Base-by-base conservation (phyloP, 2,888 invertebrate species). In the Hoplodrina blanda region DNA sequence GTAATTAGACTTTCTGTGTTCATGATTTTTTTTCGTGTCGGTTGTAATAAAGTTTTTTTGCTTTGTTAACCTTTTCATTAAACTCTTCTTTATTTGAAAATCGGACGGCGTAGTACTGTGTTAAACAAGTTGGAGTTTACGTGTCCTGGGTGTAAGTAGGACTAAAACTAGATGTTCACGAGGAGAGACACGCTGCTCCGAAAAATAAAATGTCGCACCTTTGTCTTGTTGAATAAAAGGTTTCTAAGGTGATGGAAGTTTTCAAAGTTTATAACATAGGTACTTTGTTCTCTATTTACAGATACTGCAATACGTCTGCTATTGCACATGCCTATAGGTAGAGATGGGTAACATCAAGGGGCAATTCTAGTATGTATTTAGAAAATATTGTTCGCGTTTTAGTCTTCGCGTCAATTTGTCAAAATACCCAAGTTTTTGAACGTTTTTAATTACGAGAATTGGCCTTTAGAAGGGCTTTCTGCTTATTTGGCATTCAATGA, bases 81-180 rank as follows among this genome's bases (percentile, higher is more conserved):
- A 41, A 80, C 54, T 60, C 33, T 60, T 60, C 33, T 75, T 63
- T 50, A 61, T 55, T 79, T 73, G 55, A 64, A 67, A 73, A 79
- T 68, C 72, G 44, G 25, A 57, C 50, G 8, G 53, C 59, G 54
- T 66, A 62, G 55, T 69, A 57, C 11, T 37, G 54, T 64, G 49
- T 64, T 49, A 49, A 53, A 65, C 55, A 52, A 69, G 59, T 75
- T 54, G 17, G 4, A 49, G 41, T 62, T 65, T 75, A 75, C 69
- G 67, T 68, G 69, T 61, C 54, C 17, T 37, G 67, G 8, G 44
- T 74, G 15, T 67, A 59, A 66, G 49, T 37, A 54, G 25, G 33
- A 10, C 7, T 66, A 11, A 46, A 57, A 53, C 33, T 62, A 15
- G 10, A 13, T 37, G 33, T 63, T 56, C n/a, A 10, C 11, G 44